These are phyloP conservation scores for Saccopteryx bilineata DNA, from an alignment of 2,113 vertebrate genomes.

Conservation along the genomic window DNA sequence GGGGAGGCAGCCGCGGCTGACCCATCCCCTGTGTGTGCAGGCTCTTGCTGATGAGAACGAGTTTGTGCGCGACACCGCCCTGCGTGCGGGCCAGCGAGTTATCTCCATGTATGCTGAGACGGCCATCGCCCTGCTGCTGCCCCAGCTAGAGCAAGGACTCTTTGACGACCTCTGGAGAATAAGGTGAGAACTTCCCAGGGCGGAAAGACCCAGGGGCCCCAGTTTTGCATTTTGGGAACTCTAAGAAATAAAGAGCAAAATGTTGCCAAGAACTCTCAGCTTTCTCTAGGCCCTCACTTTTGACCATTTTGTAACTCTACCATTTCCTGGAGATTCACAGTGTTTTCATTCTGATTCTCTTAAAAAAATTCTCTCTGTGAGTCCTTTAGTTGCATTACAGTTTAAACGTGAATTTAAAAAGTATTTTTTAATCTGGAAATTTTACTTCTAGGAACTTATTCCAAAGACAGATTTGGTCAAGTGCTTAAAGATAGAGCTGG, in stretches of 20 bases:
- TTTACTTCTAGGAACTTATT: conserved; percentile 26
- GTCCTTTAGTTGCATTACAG: background rate
- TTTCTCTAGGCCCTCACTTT: background rate
- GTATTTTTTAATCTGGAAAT: background rate
- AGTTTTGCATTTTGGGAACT: background rate
- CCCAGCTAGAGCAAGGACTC: conserved; percentile 98
- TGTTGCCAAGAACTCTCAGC: background rate
- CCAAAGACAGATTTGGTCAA: background rate
- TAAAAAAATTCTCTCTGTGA: background rate
- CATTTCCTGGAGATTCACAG: background rate
- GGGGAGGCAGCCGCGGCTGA: background rate
- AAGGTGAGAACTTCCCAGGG: conserved; percentile 87
- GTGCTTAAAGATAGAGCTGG: background rate
- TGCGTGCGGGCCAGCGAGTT: conserved; percentile 96
- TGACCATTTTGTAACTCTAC: background rate
- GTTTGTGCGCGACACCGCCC: conserved; percentile 97
- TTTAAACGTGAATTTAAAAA: background rate
- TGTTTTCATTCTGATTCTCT: background rate
- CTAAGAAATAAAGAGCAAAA: background rate
- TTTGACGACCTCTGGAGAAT: conserved; percentile 99
- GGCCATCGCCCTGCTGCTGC: conserved; percentile 95
- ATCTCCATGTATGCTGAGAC: conserved; percentile 99
- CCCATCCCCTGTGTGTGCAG: conserved; percentile 84
- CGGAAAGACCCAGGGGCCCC: background rate
- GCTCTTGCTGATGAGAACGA: conserved; percentile 98